phyloP scores from a whole-genome alignment of 1,140 invertebrate species.

The Drosophila asahinai region DNA sequence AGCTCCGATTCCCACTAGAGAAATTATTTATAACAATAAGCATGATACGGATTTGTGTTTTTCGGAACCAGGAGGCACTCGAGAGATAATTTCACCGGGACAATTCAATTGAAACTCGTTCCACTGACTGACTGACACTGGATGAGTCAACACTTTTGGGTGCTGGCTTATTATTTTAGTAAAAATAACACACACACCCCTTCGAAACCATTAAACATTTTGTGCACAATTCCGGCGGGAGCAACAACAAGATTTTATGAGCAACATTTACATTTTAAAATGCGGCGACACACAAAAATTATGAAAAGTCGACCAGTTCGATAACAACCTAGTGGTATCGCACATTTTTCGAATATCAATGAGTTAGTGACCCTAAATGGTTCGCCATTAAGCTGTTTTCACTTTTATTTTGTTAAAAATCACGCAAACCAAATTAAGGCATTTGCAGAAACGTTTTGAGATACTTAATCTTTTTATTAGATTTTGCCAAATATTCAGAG shows the following conservation, averaged over 20 bases:
- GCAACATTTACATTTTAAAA: conserved; percentile 40
- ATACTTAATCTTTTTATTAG: not conserved
- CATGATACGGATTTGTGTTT: conserved; percentile 30
- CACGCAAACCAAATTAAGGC: not conserved
- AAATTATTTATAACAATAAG: conserved; percentile 25
- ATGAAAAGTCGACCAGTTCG: conserved; percentile 39
- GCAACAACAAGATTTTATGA: conserved; percentile 10
- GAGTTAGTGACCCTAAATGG: conserved; percentile 3
- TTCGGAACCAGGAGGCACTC: conserved; percentile 1
- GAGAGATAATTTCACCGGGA: conserved; percentile 8
- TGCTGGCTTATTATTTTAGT: conserved; percentile 22
- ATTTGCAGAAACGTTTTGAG: not conserved
- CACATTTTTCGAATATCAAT: conserved; percentile 41
- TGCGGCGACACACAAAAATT: conserved; percentile 19
- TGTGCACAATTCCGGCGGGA: not conserved
- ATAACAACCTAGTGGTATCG: conserved; percentile 13
- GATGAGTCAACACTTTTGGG: conserved; percentile 37
- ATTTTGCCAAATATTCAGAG: not conserved
- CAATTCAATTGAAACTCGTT: conserved; percentile 36
- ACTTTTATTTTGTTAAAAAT: conserved; percentile 26
- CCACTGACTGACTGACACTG: conserved; percentile 21
- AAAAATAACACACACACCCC: conserved; percentile 22
- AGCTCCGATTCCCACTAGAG: conserved; percentile 11
- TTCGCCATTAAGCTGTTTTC: conserved; percentile 10
- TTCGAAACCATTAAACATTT: conserved; percentile 9